Percentiles rank a stretch among this genome's conserved stretches.
These are phyloP conservation scores for Maccullochella peelii DNA, from an alignment of 2,113 vertebrate species.

Conservation along the genomic window DNA sequence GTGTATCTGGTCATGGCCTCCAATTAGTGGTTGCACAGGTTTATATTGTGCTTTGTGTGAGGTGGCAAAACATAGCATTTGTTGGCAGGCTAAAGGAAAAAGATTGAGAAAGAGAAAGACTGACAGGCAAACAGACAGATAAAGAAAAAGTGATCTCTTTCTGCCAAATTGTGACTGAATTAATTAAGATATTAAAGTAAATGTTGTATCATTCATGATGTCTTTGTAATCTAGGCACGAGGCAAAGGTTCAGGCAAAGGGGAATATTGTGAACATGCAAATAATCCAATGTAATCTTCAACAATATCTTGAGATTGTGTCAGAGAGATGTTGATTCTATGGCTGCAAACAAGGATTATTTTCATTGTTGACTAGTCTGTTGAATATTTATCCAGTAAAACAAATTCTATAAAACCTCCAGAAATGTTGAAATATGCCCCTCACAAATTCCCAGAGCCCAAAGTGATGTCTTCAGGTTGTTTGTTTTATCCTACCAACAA, in stretches of 20 bases:
- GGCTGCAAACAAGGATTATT: background rate
- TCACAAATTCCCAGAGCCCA: background rate
- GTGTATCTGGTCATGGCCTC: slow-evolving; percentile 36
- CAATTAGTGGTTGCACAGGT: slow-evolving; percentile 37
- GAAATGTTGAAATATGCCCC: background rate
- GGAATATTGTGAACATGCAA: background rate
- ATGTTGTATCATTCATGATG: background rate
- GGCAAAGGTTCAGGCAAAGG: background rate
- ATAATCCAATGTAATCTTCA: background rate
- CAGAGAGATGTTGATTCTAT: background rate
- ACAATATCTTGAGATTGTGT: too few relatives aligned
- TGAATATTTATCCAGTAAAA: background rate
- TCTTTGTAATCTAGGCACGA: background rate
- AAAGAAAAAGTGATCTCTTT: background rate
- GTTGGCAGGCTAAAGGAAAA: slow-evolving; percentile 1
- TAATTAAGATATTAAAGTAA: background rate
- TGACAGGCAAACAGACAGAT: background rate
- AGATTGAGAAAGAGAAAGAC: slow-evolving; percentile 21
- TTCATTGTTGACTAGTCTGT: background rate
- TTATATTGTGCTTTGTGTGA: slow-evolving; percentile 37
- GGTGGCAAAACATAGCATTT: slow-evolving; percentile 22
- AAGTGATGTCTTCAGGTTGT: background rate
- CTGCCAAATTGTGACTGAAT: slow-evolving; percentile 8
- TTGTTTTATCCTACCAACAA: background rate
- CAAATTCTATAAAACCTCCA: background rate